phyloP scores from a whole-genome alignment of 2,113 vertebrate species.

The Epinephelus fuscoguttatus region DNA sequence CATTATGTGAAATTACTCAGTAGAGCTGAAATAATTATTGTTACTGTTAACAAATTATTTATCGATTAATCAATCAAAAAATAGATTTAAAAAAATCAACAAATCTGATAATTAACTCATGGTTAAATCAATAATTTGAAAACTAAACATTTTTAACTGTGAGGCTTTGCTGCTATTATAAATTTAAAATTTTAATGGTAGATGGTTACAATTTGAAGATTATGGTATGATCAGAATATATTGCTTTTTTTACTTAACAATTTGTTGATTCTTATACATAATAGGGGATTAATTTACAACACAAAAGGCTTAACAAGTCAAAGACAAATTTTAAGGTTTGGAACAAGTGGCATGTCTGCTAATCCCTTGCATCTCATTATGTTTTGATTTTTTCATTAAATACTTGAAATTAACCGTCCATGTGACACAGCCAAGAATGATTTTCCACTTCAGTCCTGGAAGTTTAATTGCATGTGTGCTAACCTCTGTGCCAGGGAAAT shows the following conservation, averaged over 20 bases:
- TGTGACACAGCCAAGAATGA: neutral
- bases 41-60: neutral
- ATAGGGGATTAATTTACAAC: neutral
- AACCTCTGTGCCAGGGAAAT: neutral
- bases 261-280: neutral
- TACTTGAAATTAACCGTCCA: neutral
- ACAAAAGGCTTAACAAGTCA: neutral
- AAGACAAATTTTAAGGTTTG: neutral
- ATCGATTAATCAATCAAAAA: neutral
- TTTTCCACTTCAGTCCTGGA: neutral
- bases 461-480: neutral
- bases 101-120: neutral
- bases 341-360: neutral
- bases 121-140: neutral
- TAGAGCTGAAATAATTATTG: neutral
- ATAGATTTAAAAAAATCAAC: neutral
- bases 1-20: too few relatives aligned
- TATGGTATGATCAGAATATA: too few relatives aligned
- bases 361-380: neutral
- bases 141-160: neutral
- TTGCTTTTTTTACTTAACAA: neutral
- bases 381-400: slow-evolving; percentile 3
- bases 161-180: too few relatives aligned
- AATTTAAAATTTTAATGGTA: too few relatives aligned
- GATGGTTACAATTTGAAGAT: neutral